Evolutionary conservation across 2,888 invertebrate species (phyloP).

Genomic region (Cheilosia scutellata): DNA sequence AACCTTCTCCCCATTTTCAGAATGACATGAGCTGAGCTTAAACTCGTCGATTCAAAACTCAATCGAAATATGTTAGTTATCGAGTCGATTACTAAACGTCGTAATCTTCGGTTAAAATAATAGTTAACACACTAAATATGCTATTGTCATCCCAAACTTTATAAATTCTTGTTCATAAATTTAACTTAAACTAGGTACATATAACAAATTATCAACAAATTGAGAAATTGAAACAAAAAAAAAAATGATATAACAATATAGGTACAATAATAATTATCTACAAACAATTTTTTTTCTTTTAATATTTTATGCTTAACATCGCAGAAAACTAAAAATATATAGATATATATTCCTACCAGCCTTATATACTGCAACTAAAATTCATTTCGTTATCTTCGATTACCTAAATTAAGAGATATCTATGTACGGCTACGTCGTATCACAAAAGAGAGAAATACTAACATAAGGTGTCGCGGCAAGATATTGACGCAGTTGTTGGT

Average conservation of each 20-base stretch:
- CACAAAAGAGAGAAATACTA: conserved; percentile 71
- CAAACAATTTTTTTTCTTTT: no score
- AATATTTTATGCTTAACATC: conserved; percentile 32
- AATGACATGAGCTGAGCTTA: no score
- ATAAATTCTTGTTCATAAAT: conserved; percentile 26
- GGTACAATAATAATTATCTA: conserved; percentile 23
- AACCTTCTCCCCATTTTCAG: no score
- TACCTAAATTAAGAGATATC: conserved; percentile 17
- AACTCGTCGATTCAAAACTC: no score
- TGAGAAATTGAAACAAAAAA: conserved; percentile 9
- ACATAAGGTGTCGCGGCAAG: conserved; percentile 69
- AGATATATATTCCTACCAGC: conserved; percentile 46
- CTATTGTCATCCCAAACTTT: conserved; percentile 62
- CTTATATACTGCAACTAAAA: conserved; percentile 47
- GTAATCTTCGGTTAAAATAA: no score
- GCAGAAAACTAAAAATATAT: conserved; percentile 33
- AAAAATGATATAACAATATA: conserved; percentile 18
- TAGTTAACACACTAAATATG: background rate
- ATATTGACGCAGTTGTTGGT: conserved; percentile 51
- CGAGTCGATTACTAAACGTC: no score
- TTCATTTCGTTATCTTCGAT: conserved; percentile 26
- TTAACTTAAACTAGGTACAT: conserved; percentile 47
- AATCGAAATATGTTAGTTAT: no score
- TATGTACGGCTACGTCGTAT: conserved; percentile 63
- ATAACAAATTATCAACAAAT: conserved; percentile 58